Evolutionary conservation across 2,113 vertebrate species (phyloP), one percentile per base, ranked within the genome.

Genomic region (Numenius arquata): DNA sequence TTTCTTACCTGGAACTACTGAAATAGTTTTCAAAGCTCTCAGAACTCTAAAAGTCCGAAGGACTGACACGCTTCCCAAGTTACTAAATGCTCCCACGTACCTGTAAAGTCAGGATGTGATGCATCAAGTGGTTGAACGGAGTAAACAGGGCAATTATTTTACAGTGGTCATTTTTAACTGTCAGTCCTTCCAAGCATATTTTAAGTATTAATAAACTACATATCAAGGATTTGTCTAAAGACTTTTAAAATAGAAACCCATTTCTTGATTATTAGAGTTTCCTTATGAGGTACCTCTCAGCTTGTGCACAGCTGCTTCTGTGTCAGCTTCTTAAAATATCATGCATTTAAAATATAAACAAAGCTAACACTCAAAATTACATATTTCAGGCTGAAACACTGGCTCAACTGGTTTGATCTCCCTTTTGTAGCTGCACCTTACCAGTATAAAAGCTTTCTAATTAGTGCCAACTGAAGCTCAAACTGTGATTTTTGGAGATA

Each of bases 1-100:
- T 43, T 43, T 89, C 98, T 99, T 98, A 99, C 99, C 99, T 98
- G 99, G 99, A 82, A 99, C 98, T 96, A 99, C 98, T 10, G 99
- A 99, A 95, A 99, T 99, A 27, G 99, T 99, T 98, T 99, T 99
- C 90, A 99, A 97, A 91, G 99, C 99, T 97, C 99, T 98, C 82
- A 99, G 98, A 92, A 99, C 99, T 96, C 99, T 98, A 98, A 99
- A 99, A 11, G 99, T 99, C 95, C 99, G 97, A 89, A 99, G 98
- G 74, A 98, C 99, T 84, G 99, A 99, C 96, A 99, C 98, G 34
- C 98, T 99, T 40, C 98, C 98, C 96, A 98, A 68, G 30, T 96
- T 91, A 95, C 97, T 98, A 91, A 98, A 98, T 85, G 98, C 97
- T 91, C 98, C 99, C 96, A 99, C 93, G 5, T 98, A 99, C 96